Evolutionary conservation across 2,113 vertebrate species (phyloP).

Genomic region (Orcinus orca): DNA sequence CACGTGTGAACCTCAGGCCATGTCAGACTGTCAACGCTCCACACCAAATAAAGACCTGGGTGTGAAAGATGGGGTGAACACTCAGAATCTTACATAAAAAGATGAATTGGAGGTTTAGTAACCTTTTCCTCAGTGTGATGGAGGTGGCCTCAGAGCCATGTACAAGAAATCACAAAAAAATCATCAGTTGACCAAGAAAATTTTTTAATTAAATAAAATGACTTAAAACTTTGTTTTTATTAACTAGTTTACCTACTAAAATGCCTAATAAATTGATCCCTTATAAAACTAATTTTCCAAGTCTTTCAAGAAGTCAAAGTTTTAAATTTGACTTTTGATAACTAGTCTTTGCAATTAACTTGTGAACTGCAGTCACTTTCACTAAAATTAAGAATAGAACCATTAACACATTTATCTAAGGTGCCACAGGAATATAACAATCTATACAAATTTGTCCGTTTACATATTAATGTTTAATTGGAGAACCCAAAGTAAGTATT

Average conservation of each 20-base stretch:
- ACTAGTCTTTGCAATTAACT: neutral
- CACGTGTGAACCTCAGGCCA: neutral
- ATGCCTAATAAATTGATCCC: neutral
- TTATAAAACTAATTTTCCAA: constrained; percentile 24
- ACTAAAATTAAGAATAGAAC: neutral
- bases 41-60: neutral
- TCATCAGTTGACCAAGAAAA: neutral
- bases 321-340: neutral
- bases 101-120: neutral
- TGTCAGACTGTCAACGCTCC: neutral
- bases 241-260: neutral
- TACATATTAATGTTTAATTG: neutral
- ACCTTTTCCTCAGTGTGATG: neutral
- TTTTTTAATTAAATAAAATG: neutral
- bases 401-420: neutral
- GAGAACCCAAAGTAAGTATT: neutral
- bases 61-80: neutral
- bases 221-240: neutral
- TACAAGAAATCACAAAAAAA: neutral
- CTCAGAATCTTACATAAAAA: neutral
- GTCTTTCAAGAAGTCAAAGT: constrained; percentile 20
- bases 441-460: neutral
- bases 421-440: neutral
- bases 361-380: neutral
- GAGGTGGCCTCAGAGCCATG: neutral